phyloP scores from a whole-genome alignment of 2,797 vertebrate species.

The Clarias platycephalus region DNA sequence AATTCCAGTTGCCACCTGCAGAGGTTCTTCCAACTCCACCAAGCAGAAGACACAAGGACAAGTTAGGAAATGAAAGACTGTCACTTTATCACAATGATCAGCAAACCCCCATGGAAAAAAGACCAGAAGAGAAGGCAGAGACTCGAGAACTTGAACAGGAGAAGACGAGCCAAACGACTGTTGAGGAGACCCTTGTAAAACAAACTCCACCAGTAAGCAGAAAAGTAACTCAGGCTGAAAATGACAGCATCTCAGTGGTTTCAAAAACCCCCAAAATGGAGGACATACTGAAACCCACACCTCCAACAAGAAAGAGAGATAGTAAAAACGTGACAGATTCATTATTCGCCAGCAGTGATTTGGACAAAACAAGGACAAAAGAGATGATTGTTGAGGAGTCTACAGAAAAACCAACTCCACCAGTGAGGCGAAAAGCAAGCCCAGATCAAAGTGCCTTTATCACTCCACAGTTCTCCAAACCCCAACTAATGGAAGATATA shows the following conservation, averaged over 20 bases:
- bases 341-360: neutral
- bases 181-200: slow-evolving; percentile 17
- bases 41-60: slow-evolving; percentile 34
- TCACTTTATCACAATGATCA: slow-evolving; percentile 36
- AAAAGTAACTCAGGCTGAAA: slow-evolving; percentile 22
- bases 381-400: neutral
- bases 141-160: slow-evolving; percentile 9
- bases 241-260: slow-evolving; percentile 8
- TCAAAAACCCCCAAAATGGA: slow-evolving; percentile 25
- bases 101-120: slow-evolving; percentile 44
- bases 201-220: slow-evolving; percentile 38
- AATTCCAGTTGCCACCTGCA: neutral
- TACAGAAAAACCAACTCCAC: slow-evolving; percentile 26
- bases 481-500: neutral
- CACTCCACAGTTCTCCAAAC: neutral
- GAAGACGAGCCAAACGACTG: neutral
- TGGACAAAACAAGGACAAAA: slow-evolving; percentile 24
- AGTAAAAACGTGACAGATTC: neutral
- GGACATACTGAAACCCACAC: slow-evolving; percentile 26
- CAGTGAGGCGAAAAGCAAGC: slow-evolving; percentile 31
- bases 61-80: neutral
- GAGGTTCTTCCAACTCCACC: slow-evolving; percentile 49
- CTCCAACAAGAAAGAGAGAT: slow-evolving; percentile 38
- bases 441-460: slow-evolving; percentile 9
- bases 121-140: slow-evolving; percentile 32